Percentiles rank a stretch among this genome's conserved stretches.
Evolutionary conservation across 2,888 invertebrate species (phyloP).

Genomic region (Lathronympha strigana): DNA sequence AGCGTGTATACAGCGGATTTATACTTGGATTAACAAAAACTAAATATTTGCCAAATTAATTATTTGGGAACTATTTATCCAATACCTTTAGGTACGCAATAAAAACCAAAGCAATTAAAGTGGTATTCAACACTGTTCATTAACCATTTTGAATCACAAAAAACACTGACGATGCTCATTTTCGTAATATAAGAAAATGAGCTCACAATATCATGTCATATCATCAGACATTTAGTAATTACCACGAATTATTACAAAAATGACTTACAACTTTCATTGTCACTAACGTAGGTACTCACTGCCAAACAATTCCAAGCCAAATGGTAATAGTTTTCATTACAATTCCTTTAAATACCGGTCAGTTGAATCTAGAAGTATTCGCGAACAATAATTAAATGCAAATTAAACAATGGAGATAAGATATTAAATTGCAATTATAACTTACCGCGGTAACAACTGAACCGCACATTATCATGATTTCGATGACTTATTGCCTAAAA

Average conservation of each 20-base stretch:
- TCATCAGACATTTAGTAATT: background rate
- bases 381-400: constrained; percentile 16
- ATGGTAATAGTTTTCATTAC: background rate
- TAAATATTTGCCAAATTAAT: too few species aligned
- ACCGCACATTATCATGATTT: constrained; percentile 4
- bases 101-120: too few species aligned
- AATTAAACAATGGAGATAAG: constrained; percentile 36
- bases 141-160: too few species aligned
- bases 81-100: too few species aligned
- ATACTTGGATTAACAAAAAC: too few species aligned
- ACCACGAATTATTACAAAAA: background rate
- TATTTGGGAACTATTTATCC: too few species aligned
- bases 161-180: too few species aligned
- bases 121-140: too few species aligned
- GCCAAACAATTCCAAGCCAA: background rate
- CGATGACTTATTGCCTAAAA: background rate
- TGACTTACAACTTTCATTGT: constrained; percentile 31
- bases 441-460: background rate
- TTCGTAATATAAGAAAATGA: too few species aligned
- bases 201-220: too few species aligned
- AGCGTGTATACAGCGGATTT: too few species aligned
- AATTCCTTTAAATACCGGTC: constrained; percentile 21
- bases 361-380: background rate
- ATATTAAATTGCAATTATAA: constrained; percentile 21
- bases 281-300: background rate